Evolutionary conservation across 2,888 invertebrate genomes (phyloP).

Genomic region (Candidula unifasciata): DNA sequence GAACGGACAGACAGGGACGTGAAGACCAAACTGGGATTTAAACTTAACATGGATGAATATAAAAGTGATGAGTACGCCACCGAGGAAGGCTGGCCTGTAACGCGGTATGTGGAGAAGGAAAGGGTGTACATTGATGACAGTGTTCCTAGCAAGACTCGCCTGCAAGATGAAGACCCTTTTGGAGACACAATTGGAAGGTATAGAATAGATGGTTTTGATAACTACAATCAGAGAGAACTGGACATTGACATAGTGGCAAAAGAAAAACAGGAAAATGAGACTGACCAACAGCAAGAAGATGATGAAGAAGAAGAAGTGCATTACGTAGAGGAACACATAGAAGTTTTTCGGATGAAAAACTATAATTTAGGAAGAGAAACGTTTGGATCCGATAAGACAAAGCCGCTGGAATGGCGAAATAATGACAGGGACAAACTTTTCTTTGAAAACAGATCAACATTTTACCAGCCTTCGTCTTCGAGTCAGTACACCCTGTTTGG

Average conservation of each 20-base stretch:
- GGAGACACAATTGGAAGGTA: neutral
- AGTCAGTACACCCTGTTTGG: neutral
- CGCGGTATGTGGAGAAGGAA: constrained; percentile 30
- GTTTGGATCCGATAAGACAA: too few species aligned
- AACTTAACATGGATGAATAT: constrained; percentile 35
- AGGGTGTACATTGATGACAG: constrained; percentile 34
- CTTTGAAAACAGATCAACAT: too few species aligned
- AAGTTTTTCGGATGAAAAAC: neutral
- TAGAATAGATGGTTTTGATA: too few species aligned
- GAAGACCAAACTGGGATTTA: constrained; percentile 16
- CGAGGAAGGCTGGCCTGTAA: constrained; percentile 16
- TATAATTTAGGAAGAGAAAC: neutral
- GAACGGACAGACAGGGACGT: constrained; percentile 2
- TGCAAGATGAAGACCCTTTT: neutral
- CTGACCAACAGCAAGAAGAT: neutral
- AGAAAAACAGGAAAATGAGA: neutral
- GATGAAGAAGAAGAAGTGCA: neutral
- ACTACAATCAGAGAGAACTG: neutral
- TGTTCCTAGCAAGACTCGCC: neutral
- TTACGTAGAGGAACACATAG: neutral
- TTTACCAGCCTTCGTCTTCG: neutral
- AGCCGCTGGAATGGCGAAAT: too few species aligned
- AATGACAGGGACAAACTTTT: too few species aligned
- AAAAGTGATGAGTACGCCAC: constrained; percentile 20
- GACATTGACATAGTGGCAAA: neutral